phyloP scores from a whole-genome alignment of 2,888 invertebrate genomes.

The Axea sp. region DNA sequence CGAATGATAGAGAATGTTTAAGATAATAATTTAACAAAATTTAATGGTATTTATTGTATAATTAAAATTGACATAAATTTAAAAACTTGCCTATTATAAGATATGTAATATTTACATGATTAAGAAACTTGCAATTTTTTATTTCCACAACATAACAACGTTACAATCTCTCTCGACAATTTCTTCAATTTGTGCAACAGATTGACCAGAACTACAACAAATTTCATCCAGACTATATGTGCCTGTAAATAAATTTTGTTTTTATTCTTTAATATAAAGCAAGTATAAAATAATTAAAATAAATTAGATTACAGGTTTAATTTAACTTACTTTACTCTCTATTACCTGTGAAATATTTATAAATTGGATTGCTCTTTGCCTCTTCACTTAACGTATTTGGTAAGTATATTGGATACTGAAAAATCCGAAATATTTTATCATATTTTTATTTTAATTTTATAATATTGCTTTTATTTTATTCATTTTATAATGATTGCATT shows the following conservation, averaged over 20 bases:
- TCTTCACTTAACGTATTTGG: constrained; percentile 70
- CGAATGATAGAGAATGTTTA: constrained; percentile 72
- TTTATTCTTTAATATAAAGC: too few relatives aligned
- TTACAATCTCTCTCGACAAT: constrained; percentile 91
- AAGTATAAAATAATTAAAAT: too few relatives aligned
- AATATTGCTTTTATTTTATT: too few relatives aligned
- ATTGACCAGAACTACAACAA: constrained; percentile 90
- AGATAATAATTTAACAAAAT: constrained; percentile 7
- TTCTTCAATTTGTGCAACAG: constrained; percentile 87
- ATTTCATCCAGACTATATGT: constrained; percentile 92
- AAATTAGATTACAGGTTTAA: too few relatives aligned
- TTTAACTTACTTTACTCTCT: too few relatives aligned
- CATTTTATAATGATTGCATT: neutral
- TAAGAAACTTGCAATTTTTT: constrained; percentile 21
- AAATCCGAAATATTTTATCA: too few relatives aligned
- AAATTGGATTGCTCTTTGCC: constrained; percentile 78
- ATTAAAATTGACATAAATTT: constrained; percentile 12
- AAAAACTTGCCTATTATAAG: constrained; percentile 1
- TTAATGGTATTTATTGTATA: constrained; percentile 5
- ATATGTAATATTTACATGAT: constrained; percentile 27
- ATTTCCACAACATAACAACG: constrained; percentile 90
- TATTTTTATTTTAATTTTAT: too few relatives aligned
- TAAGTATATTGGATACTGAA: constrained; percentile 77
- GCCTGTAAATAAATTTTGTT: too few relatives aligned
- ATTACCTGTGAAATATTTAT: constrained; percentile 86